Conservation (phyloP, 2,797 vertebrate genomes). For the Poliocrania exsul region DNA sequence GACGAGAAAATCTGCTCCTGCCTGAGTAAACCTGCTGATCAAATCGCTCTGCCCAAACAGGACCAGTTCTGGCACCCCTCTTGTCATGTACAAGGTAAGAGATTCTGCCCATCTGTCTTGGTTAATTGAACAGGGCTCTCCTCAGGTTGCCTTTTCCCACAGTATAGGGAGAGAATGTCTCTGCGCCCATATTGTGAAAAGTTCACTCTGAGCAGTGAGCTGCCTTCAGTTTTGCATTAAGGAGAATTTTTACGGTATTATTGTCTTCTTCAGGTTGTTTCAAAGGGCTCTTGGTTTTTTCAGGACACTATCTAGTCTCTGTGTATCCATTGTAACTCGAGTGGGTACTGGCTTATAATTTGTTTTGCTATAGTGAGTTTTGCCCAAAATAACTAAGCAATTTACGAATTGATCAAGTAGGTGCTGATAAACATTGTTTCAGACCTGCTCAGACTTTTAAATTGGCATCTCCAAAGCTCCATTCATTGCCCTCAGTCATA, state of each 20-base stretch:
- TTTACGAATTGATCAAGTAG: neutral
- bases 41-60: neutral
- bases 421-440: neutral
- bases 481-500: neutral
- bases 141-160: neutral
- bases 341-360: neutral
- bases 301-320: neutral
- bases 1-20: neutral
- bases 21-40: neutral
- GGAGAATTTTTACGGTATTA: neutral
- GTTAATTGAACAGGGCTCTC: neutral
- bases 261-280: neutral
- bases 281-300: neutral
- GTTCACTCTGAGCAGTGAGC: neutral
- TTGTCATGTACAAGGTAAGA: neutral
- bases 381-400: neutral
- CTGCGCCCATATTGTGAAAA: rapidly evolving
- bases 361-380: neutral
- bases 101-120: neutral
- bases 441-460: neutral
- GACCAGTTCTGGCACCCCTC: neutral
- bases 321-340: neutral
- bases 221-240: neutral
- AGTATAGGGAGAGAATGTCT: neutral
- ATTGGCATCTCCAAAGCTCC: neutral